These are phyloP conservation scores for Lepeophtheirus salmonis DNA, from an alignment of 1,140 invertebrate genomes.

Conservation along the genomic window DNA sequence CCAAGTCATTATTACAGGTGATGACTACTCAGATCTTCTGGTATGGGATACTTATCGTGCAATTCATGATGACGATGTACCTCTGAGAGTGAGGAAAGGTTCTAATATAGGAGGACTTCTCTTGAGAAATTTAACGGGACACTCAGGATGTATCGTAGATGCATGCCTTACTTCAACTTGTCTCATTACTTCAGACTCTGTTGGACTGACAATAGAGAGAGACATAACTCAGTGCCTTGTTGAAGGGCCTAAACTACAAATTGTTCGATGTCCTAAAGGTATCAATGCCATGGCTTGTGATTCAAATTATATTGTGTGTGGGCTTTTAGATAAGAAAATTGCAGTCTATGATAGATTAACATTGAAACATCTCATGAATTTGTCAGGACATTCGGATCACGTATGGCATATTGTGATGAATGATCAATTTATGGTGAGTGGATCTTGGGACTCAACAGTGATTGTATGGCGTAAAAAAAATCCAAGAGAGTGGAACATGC, in stretches of 20 bases:
- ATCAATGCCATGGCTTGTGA: constrained; percentile 6
- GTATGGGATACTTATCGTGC: neutral
- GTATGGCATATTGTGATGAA: neutral
- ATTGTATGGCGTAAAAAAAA: neutral
- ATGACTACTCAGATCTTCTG: constrained; percentile 1
- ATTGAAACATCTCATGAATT: neutral
- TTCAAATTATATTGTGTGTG: neutral
- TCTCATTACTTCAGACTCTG: neutral
- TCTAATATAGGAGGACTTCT: neutral
- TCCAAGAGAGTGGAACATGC: neutral
- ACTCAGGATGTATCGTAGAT: neutral
- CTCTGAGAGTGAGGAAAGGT: neutral
- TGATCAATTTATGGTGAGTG: neutral
- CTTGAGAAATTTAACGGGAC: neutral
- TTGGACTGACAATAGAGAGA: neutral
- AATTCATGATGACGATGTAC: neutral
- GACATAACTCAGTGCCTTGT: neutral
- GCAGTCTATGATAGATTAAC: neutral
- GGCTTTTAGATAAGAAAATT: neutral
- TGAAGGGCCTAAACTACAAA: neutral
- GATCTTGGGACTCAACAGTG: neutral
- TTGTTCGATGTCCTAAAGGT: neutral
- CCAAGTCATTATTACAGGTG: neutral
- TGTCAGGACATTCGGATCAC: neutral
- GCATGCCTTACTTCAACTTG: neutral